Percentiles rank a stretch among this genome's conserved stretches.
These are phyloP conservation scores for Rutpela maculata DNA, from an alignment of 2,888 invertebrate genomes.

Conservation along the genomic window DNA sequence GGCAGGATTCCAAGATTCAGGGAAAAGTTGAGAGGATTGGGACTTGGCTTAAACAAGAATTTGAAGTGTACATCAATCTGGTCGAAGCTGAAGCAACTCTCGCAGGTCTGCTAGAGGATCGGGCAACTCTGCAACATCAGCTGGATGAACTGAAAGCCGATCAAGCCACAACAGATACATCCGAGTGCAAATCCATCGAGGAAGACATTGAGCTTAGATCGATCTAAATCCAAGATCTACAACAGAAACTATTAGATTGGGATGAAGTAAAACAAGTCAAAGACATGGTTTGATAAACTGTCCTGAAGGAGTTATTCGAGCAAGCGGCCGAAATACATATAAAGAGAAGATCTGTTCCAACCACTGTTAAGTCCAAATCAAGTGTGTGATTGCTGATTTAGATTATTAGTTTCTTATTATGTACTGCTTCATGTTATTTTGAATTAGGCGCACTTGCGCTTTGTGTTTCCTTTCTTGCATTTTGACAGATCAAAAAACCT, in stretches of 20 bases:
- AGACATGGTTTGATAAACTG: conserved; percentile 84
- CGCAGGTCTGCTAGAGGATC: conserved; percentile 85
- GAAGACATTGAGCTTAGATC: conserved; percentile 81
- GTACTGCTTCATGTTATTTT: too few relatives aligned
- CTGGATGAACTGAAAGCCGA: conserved; percentile 75
- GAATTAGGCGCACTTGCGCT: too few relatives aligned
- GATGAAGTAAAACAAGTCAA: conserved; percentile 86
- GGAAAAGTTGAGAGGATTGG: conserved; percentile 69
- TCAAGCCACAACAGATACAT: conserved; percentile 67
- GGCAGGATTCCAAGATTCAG: conserved; percentile 73
- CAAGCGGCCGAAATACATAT: conserved; percentile 76
- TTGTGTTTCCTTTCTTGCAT: too few relatives aligned
- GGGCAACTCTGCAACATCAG: conserved; percentile 76
- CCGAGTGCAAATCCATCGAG: conserved; percentile 70
- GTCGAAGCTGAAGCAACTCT: conserved; percentile 87
- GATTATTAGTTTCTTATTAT: too few relatives aligned
- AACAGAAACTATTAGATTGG: conserved; percentile 87
- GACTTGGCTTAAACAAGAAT: conserved; percentile 82
- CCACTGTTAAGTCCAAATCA: too few relatives aligned
- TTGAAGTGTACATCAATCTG: conserved; percentile 86
- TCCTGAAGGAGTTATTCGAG: conserved; percentile 81
- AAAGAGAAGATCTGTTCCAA: conserved; percentile 73
- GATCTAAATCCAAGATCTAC: conserved; percentile 85
- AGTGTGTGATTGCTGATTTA: too few relatives aligned
- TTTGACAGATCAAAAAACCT: too few relatives aligned